phyloP scores from a whole-genome alignment of 1,140 invertebrate species.

The Globodera rostochiensis region DNA sequence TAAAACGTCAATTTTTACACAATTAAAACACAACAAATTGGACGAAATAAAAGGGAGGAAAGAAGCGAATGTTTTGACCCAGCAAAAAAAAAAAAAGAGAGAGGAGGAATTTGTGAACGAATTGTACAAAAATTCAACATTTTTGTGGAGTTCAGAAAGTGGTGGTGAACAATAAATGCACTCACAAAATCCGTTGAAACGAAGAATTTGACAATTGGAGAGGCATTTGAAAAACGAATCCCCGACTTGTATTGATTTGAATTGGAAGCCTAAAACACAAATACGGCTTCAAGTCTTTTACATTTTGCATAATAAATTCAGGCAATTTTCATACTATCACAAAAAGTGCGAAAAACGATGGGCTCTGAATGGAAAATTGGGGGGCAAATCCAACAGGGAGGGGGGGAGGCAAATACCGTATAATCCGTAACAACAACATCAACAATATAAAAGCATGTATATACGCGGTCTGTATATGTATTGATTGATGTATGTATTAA shows the following conservation, averaged over 20 bases:
- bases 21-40: background rate
- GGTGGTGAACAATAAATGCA: too few species aligned
- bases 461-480: too few species aligned
- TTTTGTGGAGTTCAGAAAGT: too few species aligned
- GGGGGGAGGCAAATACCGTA: background rate
- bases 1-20: background rate
- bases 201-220: background rate
- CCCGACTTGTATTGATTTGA: background rate
- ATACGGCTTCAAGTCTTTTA: background rate
- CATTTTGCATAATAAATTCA: background rate
- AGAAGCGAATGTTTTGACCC: background rate
- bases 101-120: background rate
- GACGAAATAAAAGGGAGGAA: background rate
- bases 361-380: background rate
- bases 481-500: too few species aligned
- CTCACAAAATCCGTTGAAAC: background rate
- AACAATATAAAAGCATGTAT: background rate
- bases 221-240: background rate
- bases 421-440: background rate
- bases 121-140: too few species aligned
- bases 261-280: background rate
- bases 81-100: background rate
- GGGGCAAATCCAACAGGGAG: background rate
- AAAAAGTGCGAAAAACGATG: background rate
- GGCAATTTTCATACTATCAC: background rate